Conservation (phyloP, 2,888 invertebrate species). For the Beris chalybata region DNA sequence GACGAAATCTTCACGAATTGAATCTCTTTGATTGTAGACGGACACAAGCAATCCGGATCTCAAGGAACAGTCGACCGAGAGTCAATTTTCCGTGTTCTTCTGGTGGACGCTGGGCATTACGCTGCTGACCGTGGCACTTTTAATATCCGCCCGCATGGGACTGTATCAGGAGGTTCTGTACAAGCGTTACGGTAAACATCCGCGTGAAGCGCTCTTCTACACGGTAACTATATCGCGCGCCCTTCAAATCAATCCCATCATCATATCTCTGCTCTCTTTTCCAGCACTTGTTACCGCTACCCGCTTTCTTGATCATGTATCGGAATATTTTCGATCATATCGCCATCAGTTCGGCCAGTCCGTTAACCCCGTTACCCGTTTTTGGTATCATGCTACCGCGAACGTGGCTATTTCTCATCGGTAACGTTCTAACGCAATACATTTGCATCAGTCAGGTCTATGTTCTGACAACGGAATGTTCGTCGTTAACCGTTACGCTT, state of each 20-base stretch:
- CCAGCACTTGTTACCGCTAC: constrained; percentile 85
- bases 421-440: constrained; percentile 88
- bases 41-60: constrained; percentile 64
- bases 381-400: constrained; percentile 69
- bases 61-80: constrained; percentile 36
- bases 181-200: constrained; percentile 84
- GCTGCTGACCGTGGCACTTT: constrained; percentile 82
- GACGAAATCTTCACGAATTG: neutral
- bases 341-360: constrained; percentile 69
- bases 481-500: constrained; percentile 91
- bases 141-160: constrained; percentile 94
- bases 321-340: constrained; percentile 78
- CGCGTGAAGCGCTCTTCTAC: constrained; percentile 83
- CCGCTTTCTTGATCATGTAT: constrained; percentile 81
- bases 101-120: constrained; percentile 75
- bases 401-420: constrained; percentile 74
- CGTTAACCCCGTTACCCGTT: constrained; percentile 60
- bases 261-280: constrained; percentile 45
- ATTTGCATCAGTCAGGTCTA: constrained; percentile 95
- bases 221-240: constrained; percentile 66
- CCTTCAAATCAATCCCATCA: constrained; percentile 11
- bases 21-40: constrained; percentile 49
- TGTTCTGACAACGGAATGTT: constrained; percentile 88
- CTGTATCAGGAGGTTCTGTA: constrained; percentile 90
- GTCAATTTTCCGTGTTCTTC: constrained; percentile 54